phyloP scores from a whole-genome alignment of 2,113 vertebrate species.

The Meles meles region DNA sequence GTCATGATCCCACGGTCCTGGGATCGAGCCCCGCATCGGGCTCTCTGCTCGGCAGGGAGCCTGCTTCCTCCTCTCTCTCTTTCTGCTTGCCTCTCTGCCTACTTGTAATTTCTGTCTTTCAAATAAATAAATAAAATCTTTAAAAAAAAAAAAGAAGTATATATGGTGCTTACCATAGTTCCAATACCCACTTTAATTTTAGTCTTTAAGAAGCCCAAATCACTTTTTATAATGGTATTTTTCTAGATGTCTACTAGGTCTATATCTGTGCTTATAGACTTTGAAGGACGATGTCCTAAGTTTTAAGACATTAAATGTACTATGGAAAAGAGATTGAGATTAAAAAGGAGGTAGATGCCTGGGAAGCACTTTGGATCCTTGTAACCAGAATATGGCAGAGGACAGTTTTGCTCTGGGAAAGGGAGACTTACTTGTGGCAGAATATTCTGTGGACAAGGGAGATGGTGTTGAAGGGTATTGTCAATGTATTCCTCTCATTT shows the following conservation, averaged over 20 bases:
- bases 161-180: neutral
- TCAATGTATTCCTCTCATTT: neutral
- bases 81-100: too few species aligned
- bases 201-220: neutral
- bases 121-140: too few species aligned
- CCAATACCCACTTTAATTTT: neutral
- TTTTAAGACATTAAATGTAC: neutral
- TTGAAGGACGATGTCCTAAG: neutral
- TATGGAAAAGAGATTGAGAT: neutral
- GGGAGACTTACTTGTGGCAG: neutral
- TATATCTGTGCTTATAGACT: neutral
- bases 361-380: neutral
- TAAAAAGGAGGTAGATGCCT: neutral
- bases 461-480: accelerated
- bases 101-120: too few species aligned
- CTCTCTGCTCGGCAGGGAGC: too few species aligned
- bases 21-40: too few species aligned
- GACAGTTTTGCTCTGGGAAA: neutral
- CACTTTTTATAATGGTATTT: neutral
- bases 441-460: neutral
- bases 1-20: too few species aligned
- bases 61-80: too few species aligned
- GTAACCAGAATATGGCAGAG: neutral
- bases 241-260: neutral
- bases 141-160: too few species aligned